phyloP scores from a whole-genome alignment of 2,113 vertebrate species.

The Percina caprodes region DNA sequence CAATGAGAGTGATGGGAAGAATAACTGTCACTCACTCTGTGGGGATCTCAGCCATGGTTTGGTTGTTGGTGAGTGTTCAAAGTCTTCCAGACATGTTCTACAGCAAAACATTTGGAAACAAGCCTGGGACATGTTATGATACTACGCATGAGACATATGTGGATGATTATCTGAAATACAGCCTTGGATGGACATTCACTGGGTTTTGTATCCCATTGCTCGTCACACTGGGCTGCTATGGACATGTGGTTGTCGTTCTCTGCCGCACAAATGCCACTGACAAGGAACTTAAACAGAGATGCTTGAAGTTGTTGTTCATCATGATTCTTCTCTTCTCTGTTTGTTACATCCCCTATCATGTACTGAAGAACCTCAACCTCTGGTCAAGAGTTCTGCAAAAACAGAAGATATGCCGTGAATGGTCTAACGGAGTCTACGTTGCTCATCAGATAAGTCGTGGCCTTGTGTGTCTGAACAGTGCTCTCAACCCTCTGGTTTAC shows the following conservation, averaged over 20 bases:
- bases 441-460: constrained; percentile 83
- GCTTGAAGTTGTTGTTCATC: too few species aligned
- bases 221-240: too few species aligned
- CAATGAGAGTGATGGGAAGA: constrained; percentile 77
- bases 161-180: constrained; percentile 80
- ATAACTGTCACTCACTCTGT: constrained; percentile 45
- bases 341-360: constrained; percentile 68
- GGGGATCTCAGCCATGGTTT: constrained; percentile 43
- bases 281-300: too few species aligned
- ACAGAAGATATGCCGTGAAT: constrained; percentile 45
- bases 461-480: constrained; percentile 86
- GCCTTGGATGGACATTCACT: constrained; percentile 66
- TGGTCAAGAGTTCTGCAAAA: constrained; percentile 69
- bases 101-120: constrained; percentile 37
- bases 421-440: constrained; percentile 30
- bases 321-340: too few species aligned
- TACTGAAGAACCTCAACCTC: constrained; percentile 86
- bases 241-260: too few species aligned
- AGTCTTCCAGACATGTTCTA: constrained; percentile 81
- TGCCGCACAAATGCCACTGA: too few species aligned
- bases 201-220: constrained; percentile 85
- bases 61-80: constrained; percentile 54
- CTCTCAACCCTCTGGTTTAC: constrained; percentile 87
- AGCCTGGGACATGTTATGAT: constrained; percentile 58
- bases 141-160: constrained; percentile 44